A percentile compares a stretch with the other conserved stretches of the same genome.
phyloP scores from a whole-genome alignment of 2,797 vertebrate species.

The Tapera naevia region DNA sequence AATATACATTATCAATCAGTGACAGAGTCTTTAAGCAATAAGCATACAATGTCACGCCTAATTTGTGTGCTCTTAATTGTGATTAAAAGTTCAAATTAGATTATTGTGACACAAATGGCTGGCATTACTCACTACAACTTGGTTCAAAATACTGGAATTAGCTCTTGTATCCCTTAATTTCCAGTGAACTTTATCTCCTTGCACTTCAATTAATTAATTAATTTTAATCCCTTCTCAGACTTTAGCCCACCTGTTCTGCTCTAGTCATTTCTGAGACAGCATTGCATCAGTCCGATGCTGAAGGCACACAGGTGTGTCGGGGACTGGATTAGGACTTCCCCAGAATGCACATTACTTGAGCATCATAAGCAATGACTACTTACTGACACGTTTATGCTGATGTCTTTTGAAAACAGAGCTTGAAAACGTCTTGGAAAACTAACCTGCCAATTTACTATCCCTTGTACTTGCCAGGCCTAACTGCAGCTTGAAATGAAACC shows the following conservation, averaged over 20 bases:
- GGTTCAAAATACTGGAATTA: not conserved
- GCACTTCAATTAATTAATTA: not conserved
- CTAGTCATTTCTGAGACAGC: not conserved
- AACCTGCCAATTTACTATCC: not conserved
- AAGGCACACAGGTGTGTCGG: not conserved
- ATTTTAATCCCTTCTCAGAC: not conserved
- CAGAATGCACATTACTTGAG: not conserved
- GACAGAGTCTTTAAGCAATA: slow-evolving; percentile 44
- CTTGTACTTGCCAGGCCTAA: slow-evolving; percentile 33
- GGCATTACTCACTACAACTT: not conserved
- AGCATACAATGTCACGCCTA: slow-evolving; percentile 55
- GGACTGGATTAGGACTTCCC: not conserved
- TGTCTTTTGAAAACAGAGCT: slow-evolving; percentile 9
- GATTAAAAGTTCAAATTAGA: slow-evolving; percentile 64
- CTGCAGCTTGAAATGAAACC: not conserved
- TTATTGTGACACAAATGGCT: slow-evolving; percentile 33
- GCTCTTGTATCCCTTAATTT: not conserved
- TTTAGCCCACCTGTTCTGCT: not conserved
- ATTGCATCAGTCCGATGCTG: not conserved
- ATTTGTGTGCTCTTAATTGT: slow-evolving; percentile 58
- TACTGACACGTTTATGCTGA: not conserved
- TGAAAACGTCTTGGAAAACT: not conserved
- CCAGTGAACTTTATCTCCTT: not conserved
- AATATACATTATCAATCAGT: slow-evolving; percentile 64
- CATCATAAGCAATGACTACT: not conserved